phyloP scores from a whole-genome alignment of 2,797 vertebrate species.

The Halcyon chelicuti region DNA sequence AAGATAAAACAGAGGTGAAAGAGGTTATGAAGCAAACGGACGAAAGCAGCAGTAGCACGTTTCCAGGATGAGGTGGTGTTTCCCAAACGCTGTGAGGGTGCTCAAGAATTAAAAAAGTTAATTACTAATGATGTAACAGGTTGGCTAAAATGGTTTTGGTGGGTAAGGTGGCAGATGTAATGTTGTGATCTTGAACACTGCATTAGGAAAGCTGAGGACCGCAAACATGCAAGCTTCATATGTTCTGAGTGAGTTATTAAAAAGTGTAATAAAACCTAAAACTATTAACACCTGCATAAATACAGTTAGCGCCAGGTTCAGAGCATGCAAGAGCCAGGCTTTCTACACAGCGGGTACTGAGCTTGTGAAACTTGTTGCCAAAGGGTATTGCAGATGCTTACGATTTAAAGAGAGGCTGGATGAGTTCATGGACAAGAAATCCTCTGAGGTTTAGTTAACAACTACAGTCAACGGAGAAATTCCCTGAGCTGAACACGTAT shows the following conservation, averaged over 20 bases:
- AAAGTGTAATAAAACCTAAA: neutral
- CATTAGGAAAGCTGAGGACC: neutral
- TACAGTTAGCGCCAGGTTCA: neutral
- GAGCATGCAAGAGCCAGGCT: neutral
- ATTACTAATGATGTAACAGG: neutral
- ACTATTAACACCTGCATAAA: slow-evolving; percentile 43
- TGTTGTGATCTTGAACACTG: neutral
- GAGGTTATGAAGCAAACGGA: neutral
- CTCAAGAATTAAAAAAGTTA: neutral
- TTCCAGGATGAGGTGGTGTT: neutral
- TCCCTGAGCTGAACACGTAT: neutral
- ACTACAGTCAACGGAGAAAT: neutral
- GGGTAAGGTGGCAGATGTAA: neutral
- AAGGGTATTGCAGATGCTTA: neutral
- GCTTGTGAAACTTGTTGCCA: neutral
- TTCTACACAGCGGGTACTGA: neutral
- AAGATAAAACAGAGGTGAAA: neutral
- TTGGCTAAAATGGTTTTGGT: neutral
- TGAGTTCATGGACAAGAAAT: neutral
- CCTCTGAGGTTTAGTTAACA: neutral
- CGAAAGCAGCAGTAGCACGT: accelerated
- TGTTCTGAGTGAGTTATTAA: neutral
- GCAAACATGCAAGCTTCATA: neutral
- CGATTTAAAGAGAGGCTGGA: neutral
- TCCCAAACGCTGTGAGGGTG: neutral